Evolutionary conservation across 2,113 vertebrate species (phyloP).

Genomic region (Accipiter virgatus): DNA sequence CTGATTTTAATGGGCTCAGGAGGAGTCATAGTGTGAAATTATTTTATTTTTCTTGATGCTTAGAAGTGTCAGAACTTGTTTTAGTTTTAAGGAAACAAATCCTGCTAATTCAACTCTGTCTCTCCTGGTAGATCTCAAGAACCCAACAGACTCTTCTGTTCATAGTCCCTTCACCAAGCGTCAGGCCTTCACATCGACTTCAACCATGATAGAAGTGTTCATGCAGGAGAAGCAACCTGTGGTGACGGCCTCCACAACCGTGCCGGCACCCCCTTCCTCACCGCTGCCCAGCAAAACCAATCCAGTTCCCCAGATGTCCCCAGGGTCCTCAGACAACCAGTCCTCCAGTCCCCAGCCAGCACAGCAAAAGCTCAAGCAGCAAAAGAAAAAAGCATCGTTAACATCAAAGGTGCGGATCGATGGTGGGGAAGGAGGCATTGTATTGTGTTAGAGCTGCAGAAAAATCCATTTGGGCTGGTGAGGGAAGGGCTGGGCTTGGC

Average conservation of each 20-base stretch:
- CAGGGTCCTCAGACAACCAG: constrained; percentile 90
- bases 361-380: constrained; percentile 95
- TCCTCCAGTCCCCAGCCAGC: constrained; percentile 94
- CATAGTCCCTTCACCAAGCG: constrained; percentile 91
- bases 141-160: constrained; percentile 79
- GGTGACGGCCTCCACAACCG: constrained; percentile 70
- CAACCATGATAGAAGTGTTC: constrained; percentile 94
- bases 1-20: neutral
- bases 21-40: neutral
- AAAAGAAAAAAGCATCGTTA: constrained; percentile 92
- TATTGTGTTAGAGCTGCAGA: neutral
- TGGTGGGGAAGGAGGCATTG: neutral
- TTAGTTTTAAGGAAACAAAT: neutral
- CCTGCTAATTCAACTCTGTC: neutral
- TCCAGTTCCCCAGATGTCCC: constrained; percentile 84
- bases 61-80: neutral
- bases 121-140: constrained; percentile 83
- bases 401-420: constrained; percentile 82
- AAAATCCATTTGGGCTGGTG: neutral
- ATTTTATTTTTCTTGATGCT: neutral
- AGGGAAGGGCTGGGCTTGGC: neutral
- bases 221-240: constrained; percentile 90
- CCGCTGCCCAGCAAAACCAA: constrained; percentile 78
- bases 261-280: constrained; percentile 80
- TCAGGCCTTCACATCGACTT: constrained; percentile 87